Base-by-base conservation (phyloP, 1,140 invertebrate genomes). In the Drosophila yakuba region DNA sequence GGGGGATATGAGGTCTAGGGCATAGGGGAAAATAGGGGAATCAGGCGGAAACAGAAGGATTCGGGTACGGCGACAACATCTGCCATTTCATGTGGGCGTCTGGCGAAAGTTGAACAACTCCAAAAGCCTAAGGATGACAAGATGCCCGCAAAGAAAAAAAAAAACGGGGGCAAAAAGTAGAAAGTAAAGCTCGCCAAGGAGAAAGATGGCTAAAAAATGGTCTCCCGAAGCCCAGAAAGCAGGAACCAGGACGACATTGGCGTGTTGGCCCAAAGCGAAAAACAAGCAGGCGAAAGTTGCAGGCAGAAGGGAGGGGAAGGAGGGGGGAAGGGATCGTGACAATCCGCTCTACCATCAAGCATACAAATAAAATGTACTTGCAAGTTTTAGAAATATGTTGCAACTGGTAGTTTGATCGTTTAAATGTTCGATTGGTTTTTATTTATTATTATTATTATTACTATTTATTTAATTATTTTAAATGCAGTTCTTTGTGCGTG, bases 41-140 rank as follows among this genome's bases (percentile, higher is more conserved):
- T 23, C 4, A 15, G 51, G 43, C 20, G 45, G 23, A 2, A 25
- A 48, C 23, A 51, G 39, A 39, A 64, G 58, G 23, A 15, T 20
- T 36, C 14, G 43, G 23, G 17, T 32, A 32, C 36, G 38, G 32
- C 50, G 61, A 52, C 61, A 72, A 56, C 74, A 72, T 66, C 71
- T 82, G 79, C 59, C 71, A 78, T 66, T 69, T 44, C 57, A 44
- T 73, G 83, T 64, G 75, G 66, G 82, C 78, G 69, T 80, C 55
- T 51, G 73, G 74, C 50, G 73, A 68, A 60, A 74, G 68, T 83
- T 78, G 62, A 83, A 64, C 72, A 84, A 52, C 68, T 75, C 56
- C 60, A 75, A 67, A 76, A 79, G 83, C 79, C 83, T 76, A 76
- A 77, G 77, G 73, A 76, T 76, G 80, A 80, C 80, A 83, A 66